Evolutionary conservation across 2,797 vertebrate genomes (phyloP), one percentile per base, ranked within the genome.

Genomic region (Chrosomus eos): DNA sequence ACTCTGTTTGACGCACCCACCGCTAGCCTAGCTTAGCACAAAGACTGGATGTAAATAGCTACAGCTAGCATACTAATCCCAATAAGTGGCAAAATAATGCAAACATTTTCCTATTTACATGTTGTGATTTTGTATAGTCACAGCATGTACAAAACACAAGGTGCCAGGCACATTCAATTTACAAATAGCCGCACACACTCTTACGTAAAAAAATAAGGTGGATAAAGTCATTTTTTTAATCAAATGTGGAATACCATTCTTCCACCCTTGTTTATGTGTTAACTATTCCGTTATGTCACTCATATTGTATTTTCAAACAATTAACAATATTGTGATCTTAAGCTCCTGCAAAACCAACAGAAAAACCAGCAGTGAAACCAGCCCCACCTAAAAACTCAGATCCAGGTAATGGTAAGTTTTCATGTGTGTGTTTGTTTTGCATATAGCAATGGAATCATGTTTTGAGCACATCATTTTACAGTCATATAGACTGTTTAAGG

Each of bases 311-410:
- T 19, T 62, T 84, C 21, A 67, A 36, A 68, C 11, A 10, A 68
- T 26, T 38, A 51, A 26, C 71, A n/a, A 82, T 83, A 23, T 16
- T 72, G 14, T 74, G 62, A 4, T 77, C 9, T 14, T 33, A 40
- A 86, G 87, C 38, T 3, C 0, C 70, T 23, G 26, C 19, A 67
- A 70, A 84, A 40, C 64, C 82, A 77, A 53, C 60, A 7, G 40
- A 16, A 10, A 36, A 70, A 26, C 40, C 77, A 60, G 18, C 38
- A 7, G 60, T 33, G 26, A 36, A 70, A 26, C 40, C 77, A 60
- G 23, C 10, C 51, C 45, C 74, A 60, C 21, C 73, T 3, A 81
- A 84, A 83, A 84, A 71, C 3, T 4, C 85, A 83, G 31, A 48
- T 78, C 7, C 51, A 60, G 74, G 53, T 78, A 78, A 64, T 18